Evolutionary conservation across 2,113 vertebrate genomes (phyloP).

Genomic region (Neolamprologus hecqui): DNA sequence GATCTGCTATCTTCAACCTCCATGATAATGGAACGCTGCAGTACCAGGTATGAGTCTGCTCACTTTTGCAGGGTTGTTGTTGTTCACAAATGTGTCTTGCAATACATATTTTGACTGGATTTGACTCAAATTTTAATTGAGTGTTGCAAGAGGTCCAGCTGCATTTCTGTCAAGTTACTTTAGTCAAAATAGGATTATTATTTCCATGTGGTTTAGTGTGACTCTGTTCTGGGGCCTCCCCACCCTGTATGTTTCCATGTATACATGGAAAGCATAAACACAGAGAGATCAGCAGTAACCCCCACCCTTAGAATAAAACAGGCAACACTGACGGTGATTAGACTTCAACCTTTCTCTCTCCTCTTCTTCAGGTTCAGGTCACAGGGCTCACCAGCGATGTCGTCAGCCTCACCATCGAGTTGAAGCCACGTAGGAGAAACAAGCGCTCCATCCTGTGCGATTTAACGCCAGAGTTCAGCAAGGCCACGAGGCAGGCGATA

Average conservation of each 20-base stretch:
- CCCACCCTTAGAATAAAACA: neutral
- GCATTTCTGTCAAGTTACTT: neutral
- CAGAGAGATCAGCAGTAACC: neutral
- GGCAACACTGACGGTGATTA: neutral
- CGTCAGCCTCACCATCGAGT: conserved; percentile 82
- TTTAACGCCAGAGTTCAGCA: conserved; percentile 68
- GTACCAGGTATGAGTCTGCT: conserved; percentile 76
- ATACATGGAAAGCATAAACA: neutral
- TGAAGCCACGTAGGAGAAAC: conserved; percentile 85
- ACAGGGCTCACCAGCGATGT: conserved; percentile 80
- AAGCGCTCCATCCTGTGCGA: conserved; percentile 84
- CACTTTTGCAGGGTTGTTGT: neutral
- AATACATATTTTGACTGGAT: neutral
- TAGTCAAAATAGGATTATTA: neutral
- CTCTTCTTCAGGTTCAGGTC: conserved; percentile 78
- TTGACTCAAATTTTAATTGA: neutral
- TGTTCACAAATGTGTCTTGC: neutral
- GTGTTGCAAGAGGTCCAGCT: neutral
- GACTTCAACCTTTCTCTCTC: neutral
- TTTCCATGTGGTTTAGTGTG: neutral
- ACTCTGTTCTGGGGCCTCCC: neutral
- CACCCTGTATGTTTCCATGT: neutral
- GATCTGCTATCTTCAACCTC: conserved; percentile 81
- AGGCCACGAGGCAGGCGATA: conserved; percentile 59
- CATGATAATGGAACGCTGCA: conserved; percentile 88